A percentile compares a stretch with the other conserved stretches of the same genome.
Evolutionary conservation across 2,888 invertebrate species (phyloP).

Genomic region (Taphrorychus bicolor): DNA sequence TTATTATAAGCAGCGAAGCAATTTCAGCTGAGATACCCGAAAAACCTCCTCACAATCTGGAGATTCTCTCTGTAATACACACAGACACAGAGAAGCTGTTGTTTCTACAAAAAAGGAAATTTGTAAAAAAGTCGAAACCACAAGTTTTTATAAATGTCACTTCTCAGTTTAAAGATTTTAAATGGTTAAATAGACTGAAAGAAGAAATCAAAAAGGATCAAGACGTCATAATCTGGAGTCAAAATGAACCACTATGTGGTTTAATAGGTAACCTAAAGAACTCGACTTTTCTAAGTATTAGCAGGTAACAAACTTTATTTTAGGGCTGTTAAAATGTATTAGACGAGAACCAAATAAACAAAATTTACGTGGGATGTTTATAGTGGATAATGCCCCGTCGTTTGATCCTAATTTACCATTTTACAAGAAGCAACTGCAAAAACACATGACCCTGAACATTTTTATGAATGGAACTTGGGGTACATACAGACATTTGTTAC

Average conservation of each 20-base stretch:
- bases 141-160: constrained; percentile 16
- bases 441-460: constrained; percentile 83
- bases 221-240: constrained; percentile 66
- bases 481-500: constrained; percentile 75
- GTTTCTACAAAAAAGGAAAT: constrained; percentile 61
- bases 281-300: no score
- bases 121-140: not conserved
- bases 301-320: no score
- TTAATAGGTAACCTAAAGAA: constrained; percentile 60
- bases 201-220: constrained; percentile 59
- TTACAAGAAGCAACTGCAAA: constrained; percentile 70
- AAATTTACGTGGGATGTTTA: constrained; percentile 61
- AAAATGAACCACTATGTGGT: constrained; percentile 77
- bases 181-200: constrained; percentile 63
- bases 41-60: no score
- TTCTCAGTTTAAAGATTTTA: not conserved
- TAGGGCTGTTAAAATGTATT: constrained; percentile 76
- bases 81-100: constrained; percentile 64
- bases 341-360: constrained; percentile 66
- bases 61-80: not conserved
- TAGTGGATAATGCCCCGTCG: constrained; percentile 66
- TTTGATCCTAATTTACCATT: constrained; percentile 66
- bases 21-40: no score
- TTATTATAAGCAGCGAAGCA: constrained; percentile 29
- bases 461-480: constrained; percentile 66